A percentile compares a stretch with the other conserved stretches of the same genome.
Evolutionary conservation across 2,888 invertebrate species (phyloP).

Genomic region (Rutpela maculata): DNA sequence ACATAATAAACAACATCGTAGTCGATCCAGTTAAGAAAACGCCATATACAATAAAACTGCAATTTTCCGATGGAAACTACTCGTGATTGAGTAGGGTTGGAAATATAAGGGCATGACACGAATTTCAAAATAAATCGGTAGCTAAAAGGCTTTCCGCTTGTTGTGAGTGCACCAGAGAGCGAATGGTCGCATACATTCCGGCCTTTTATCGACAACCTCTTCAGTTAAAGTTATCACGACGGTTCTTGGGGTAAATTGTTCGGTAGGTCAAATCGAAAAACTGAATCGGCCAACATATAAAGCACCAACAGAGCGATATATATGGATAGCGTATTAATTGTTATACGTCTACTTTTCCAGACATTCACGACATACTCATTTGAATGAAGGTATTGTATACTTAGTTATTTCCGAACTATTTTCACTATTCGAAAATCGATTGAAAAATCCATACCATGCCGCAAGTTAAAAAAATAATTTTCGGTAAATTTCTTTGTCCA

Average conservation of each 20-base stretch:
- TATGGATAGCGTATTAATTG: neutral
- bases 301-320: neutral
- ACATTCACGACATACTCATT: no score
- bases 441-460: no score
- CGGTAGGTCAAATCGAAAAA: neutral
- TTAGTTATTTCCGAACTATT: no score
- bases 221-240: neutral
- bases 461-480: no score
- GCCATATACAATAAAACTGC: neutral
- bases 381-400: no score
- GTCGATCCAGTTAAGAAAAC: neutral
- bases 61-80: neutral
- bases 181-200: neutral
- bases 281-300: neutral
- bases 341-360: neutral
- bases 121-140: slow-evolving; percentile 10
- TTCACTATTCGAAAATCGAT: no score
- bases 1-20: neutral
- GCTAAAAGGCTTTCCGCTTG: slow-evolving; percentile 8
- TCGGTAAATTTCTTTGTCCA: no score
- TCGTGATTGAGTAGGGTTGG: slow-evolving; percentile 14
- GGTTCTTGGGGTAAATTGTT: neutral
- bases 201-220: slow-evolving; percentile 8
- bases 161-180: slow-evolving; percentile 1
- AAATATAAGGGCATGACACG: neutral